A percentile compares a stretch with the other conserved stretches of the same genome.
Evolutionary conservation across 2,797 vertebrate genomes (phyloP).

Genomic region (Chaetodon trifasciatus): DNA sequence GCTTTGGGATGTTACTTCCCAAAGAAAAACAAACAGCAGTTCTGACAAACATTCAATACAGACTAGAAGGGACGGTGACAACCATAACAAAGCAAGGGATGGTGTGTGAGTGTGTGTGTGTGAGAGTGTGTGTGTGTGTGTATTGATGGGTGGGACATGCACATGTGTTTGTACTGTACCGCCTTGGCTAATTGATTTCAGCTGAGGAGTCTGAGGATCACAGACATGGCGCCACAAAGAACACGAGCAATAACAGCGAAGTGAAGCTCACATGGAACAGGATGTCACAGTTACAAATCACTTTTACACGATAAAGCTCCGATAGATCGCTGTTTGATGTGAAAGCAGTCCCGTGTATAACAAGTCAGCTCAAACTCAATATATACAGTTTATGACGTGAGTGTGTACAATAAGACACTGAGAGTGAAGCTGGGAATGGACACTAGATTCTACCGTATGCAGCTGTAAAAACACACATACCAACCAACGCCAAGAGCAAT

Average conservation of each 20-base stretch:
- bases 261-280: slow-evolving; percentile 11
- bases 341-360: not conserved
- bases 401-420: slow-evolving; percentile 7
- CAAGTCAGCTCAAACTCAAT: not conserved
- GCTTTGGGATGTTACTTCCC: slow-evolving; percentile 51
- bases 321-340: slow-evolving; percentile 4
- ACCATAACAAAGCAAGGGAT: slow-evolving; percentile 62
- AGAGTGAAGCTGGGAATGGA: slow-evolving; percentile 8
- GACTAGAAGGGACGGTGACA: slow-evolving; percentile 61
- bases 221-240: slow-evolving; percentile 15
- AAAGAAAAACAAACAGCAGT: slow-evolving; percentile 63
- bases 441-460: slow-evolving; percentile 28
- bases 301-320: not conserved
- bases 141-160: slow-evolving; percentile 30
- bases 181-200: slow-evolving; percentile 70
- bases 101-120: slow-evolving; percentile 26
- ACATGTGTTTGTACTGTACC: slow-evolving; percentile 33
- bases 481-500: slow-evolving; percentile 40
- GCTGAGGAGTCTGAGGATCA: slow-evolving; percentile 54
- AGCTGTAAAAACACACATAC: slow-evolving; percentile 63
- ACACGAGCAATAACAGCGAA: slow-evolving; percentile 16
- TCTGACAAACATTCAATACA: slow-evolving; percentile 59
- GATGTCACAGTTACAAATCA: slow-evolving; percentile 16
- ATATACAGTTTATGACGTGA: slow-evolving; percentile 5
- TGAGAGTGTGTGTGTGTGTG: slow-evolving; percentile 27